phyloP scores from a whole-genome alignment of 2,888 invertebrate genomes.

The Masnerella sp. region DNA sequence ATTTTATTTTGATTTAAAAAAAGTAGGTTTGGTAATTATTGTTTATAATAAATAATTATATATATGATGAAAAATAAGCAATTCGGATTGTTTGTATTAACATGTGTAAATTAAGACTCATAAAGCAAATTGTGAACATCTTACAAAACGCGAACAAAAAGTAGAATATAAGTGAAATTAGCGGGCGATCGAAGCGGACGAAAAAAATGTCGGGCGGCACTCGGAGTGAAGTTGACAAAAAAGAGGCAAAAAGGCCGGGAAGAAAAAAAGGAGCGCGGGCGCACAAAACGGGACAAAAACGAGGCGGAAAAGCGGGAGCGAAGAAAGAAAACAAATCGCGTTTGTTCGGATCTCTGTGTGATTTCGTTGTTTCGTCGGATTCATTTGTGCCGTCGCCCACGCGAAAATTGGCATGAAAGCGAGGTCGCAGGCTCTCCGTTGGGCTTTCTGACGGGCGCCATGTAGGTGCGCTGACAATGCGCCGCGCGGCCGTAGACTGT shows the following conservation, averaged over 20 bases:
- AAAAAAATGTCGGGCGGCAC: constrained; percentile 6
- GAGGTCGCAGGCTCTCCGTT: constrained; percentile 46
- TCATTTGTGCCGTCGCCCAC: constrained; percentile 57
- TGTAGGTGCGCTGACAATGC: constrained; percentile 59
- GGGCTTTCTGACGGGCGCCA: constrained; percentile 60
- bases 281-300: constrained; percentile 12
- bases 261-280: constrained; percentile 12
- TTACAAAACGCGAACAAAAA: no score
- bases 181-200: constrained; percentile 21
- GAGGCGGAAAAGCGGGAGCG: constrained; percentile 33
- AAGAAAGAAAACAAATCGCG: constrained; percentile 57
- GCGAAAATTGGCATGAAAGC: constrained; percentile 59
- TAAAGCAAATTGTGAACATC: no score
- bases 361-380: constrained; percentile 59
- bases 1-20: no score
- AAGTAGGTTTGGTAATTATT: no score
- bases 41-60: no score
- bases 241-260: constrained; percentile 20
- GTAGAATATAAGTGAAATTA: no score
- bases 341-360: constrained; percentile 53
- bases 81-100: no score
- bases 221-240: constrained; percentile 30
- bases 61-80: no score
- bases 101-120: no score
- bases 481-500: constrained; percentile 49